These are phyloP conservation scores for Ommatoiulus sabulosus DNA, from an alignment of 2,888 invertebrate species.

Conservation along the genomic window DNA sequence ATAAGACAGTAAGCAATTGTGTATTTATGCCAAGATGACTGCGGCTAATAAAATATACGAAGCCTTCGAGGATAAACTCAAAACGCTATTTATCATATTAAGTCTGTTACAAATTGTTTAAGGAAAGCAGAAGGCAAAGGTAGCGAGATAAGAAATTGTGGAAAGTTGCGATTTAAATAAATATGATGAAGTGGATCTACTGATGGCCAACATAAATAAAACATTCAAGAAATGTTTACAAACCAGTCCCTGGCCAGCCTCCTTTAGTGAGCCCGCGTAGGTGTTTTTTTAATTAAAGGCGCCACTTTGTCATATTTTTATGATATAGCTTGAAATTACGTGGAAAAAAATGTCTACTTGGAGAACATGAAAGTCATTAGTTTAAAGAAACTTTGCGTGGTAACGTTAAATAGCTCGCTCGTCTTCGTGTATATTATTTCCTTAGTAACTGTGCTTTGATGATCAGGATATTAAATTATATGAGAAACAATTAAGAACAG, in stretches of 20 bases:
- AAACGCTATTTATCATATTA: not conserved
- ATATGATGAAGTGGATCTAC: conserved; percentile 8
- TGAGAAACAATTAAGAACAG: too few species aligned
- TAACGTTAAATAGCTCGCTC: not conserved
- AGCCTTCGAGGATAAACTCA: conserved; percentile 4
- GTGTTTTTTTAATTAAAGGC: not conserved
- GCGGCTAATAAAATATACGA: not conserved
- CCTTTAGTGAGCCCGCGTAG: not conserved
- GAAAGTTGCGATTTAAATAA: conserved; percentile 32
- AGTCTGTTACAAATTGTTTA: conserved; percentile 36
- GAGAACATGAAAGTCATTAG: not conserved
- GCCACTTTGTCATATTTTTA: not conserved
- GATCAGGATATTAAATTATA: too few species aligned
- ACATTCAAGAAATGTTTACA: not conserved
- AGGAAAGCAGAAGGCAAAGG: conserved; percentile 28
- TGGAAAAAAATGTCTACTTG: not conserved
- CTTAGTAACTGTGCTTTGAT: too few species aligned
- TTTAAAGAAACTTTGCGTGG: not conserved
- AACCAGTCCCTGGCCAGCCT: not conserved
- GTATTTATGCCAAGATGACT: conserved; percentile 7
- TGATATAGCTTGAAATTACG: not conserved
- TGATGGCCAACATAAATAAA: conserved; percentile 18
- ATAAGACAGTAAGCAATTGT: not conserved
- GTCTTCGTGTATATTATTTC: not conserved
- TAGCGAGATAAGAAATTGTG: not conserved